Evolutionary conservation across 92 coral and sea anemone genomes (phyloP).

Genomic region (Diadumene lineata): DNA sequence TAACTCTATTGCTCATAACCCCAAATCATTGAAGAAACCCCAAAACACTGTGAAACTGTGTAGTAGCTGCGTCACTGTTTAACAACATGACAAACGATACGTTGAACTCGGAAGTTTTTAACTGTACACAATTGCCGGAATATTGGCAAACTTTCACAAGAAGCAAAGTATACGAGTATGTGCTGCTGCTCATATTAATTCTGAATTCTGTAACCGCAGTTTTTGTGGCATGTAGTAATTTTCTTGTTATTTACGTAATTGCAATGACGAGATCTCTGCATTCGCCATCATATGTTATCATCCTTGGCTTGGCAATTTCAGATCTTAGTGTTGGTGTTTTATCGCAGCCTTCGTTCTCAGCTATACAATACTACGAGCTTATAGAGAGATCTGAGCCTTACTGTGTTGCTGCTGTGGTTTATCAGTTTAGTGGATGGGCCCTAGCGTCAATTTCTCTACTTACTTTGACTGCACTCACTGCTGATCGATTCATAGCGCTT

Average conservation of each 20-base stretch:
- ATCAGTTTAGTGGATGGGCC: not conserved
- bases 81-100: not conserved
- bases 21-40: too few species aligned
- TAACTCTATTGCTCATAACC: too few species aligned
- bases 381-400: not conserved
- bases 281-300: not conserved
- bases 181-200: not conserved
- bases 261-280: not conserved
- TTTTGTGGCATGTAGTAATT: slow-evolving; percentile 2
- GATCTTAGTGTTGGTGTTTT: slow-evolving; percentile 3
- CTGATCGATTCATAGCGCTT: slow-evolving; percentile 22
- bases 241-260: not conserved
- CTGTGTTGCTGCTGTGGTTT: slow-evolving; percentile 4
- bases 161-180: not conserved
- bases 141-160: not conserved
- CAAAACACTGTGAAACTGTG: too few species aligned
- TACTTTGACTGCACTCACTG: slow-evolving; percentile 11
- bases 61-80: too few species aligned
- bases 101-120: not conserved
- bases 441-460: slow-evolving; percentile 2
- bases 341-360: slow-evolving; percentile 2
- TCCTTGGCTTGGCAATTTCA: slow-evolving; percentile 5
- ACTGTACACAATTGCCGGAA: not conserved
- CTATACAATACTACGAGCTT: slow-evolving; percentile 3
- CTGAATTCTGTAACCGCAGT: not conserved